Percentiles rank a stretch among this genome's conserved stretches.
These are phyloP conservation scores for Seriola rivoliana DNA, from an alignment of 2,113 vertebrate species.

Conservation along the genomic window DNA sequence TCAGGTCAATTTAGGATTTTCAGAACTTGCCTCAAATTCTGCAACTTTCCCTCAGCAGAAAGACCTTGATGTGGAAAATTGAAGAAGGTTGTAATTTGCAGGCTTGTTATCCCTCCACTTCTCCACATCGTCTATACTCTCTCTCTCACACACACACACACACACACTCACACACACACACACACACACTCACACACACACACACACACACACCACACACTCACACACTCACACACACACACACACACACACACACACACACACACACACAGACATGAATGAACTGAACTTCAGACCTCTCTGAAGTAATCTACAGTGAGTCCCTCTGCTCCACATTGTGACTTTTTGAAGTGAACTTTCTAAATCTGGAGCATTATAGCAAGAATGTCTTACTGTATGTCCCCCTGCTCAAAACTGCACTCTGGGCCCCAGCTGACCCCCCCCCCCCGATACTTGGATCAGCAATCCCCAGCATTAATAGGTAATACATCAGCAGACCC, in stretches of 20 bases:
- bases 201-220: constrained; percentile 4
- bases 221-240: constrained; percentile 23
- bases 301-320: neutral
- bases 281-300: neutral
- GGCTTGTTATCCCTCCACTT: constrained; percentile 46
- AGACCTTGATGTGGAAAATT: constrained; percentile 74
- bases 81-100: constrained; percentile 69
- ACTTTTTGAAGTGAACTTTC: constrained; percentile 15
- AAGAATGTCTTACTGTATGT: neutral
- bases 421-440: neutral
- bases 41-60: constrained; percentile 40
- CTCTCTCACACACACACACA: constrained; percentile 5
- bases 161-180: constrained; percentile 22
- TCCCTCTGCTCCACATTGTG: constrained; percentile 2
- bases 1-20: constrained; percentile 39
- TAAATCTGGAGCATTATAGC: constrained; percentile 5
- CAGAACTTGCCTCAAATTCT: constrained; percentile 24
- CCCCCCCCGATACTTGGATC: neutral
- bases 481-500: constrained; percentile 6
- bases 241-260: constrained; percentile 11
- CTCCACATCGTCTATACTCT: constrained; percentile 27
- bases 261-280: neutral
- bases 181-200: constrained; percentile 10
- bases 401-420: neutral
- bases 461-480: constrained; percentile 4